Evolutionary conservation across 1,140 invertebrate species (phyloP).

Genomic region (Geopemphigus sp.): DNA sequence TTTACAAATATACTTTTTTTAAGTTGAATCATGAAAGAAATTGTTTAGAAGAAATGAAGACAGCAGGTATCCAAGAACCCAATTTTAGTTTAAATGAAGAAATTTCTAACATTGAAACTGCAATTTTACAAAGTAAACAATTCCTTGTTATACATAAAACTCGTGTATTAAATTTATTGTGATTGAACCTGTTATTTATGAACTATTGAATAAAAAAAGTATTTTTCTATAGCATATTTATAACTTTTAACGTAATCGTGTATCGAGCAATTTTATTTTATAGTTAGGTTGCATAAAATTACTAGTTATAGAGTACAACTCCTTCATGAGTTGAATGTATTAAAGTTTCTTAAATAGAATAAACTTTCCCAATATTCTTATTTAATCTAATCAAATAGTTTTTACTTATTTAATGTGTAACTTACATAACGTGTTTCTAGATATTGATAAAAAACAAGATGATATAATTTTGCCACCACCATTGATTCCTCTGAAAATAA

Average conservation of each 20-base stretch:
- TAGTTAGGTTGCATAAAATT: no score
- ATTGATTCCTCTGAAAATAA: constrained; percentile 14
- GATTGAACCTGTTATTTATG: no score
- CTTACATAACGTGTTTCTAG: constrained; percentile 16
- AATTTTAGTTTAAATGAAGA: constrained; percentile 50
- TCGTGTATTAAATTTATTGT: no score
- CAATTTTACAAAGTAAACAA: constrained; percentile 7
- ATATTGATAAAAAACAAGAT: constrained; percentile 29
- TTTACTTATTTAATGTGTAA: neutral
- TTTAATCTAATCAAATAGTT: no score
- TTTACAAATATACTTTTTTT: constrained; percentile 53
- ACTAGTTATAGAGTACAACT: no score
- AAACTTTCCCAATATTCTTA: no score
- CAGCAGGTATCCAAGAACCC: constrained; percentile 60
- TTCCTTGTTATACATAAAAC: neutral
- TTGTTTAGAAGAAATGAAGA: constrained; percentile 70
- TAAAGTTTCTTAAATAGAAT: no score
- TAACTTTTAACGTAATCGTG: no score
- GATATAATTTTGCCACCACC: neutral
- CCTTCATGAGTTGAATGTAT: no score
- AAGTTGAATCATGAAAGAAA: constrained; percentile 72
- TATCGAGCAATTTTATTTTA: no score
- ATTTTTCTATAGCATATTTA: no score
- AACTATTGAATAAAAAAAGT: no score
- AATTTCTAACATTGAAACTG: neutral